These are phyloP conservation scores for Melinaea menophilus DNA, from an alignment of 2,888 invertebrate species.

Conservation along the genomic window DNA sequence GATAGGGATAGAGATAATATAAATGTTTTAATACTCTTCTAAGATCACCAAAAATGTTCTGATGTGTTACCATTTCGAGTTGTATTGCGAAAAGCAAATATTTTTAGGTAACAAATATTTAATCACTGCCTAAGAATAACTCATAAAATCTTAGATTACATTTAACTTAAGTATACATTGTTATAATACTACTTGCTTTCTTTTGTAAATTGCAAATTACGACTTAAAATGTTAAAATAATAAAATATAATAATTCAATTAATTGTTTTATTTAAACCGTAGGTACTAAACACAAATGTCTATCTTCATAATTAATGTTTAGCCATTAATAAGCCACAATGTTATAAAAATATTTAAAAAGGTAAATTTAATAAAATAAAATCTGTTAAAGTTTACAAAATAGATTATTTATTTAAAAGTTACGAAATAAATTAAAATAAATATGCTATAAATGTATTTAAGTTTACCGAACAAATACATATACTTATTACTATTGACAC, in stretches of 20 bases:
- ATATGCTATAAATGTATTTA: too few relatives aligned
- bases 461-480: too few relatives aligned
- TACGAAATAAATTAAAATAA: too few relatives aligned
- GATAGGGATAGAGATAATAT: conserved; percentile 39
- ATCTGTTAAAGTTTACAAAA: too few relatives aligned
- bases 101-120: conserved; percentile 36
- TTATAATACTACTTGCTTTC: conserved; percentile 65
- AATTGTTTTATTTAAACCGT: conserved; percentile 35
- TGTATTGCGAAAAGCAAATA: conserved; percentile 47
- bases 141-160: conserved; percentile 45
- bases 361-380: neutral
- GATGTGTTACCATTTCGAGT: conserved; percentile 64
- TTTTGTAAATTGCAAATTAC: conserved; percentile 73
- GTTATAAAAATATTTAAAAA: neutral
- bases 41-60: conserved; percentile 69
- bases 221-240: conserved; percentile 65
- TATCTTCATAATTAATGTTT: too few relatives aligned
- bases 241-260: conserved; percentile 53
- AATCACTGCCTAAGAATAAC: conserved; percentile 64
- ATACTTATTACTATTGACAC: neutral
- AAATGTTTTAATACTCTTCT: conserved; percentile 47
- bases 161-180: conserved; percentile 46
- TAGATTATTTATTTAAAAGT: too few relatives aligned
- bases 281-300: too few relatives aligned
- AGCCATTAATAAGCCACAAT: too few relatives aligned